Conservation (phyloP, 2,888 invertebrate species). For the Hedychridium roseum region DNA sequence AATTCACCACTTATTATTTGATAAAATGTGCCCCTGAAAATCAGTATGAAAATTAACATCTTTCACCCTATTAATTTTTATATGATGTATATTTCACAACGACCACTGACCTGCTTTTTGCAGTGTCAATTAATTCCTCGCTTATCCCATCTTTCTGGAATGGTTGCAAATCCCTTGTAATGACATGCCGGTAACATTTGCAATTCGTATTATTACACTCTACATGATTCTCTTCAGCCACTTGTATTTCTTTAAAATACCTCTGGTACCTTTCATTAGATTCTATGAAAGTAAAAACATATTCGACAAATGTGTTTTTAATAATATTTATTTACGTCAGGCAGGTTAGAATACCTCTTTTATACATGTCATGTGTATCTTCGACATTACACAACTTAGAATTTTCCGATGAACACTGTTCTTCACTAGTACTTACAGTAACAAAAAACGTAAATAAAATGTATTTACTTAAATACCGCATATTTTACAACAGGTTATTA, state of each 20-base stretch:
- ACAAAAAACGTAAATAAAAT: too few relatives aligned
- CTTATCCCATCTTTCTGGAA: conserved; percentile 77
- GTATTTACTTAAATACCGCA: too few relatives aligned
- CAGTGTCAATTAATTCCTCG: conserved; percentile 70
- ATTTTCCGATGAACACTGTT: conserved; percentile 29
- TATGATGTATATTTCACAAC: not conserved
- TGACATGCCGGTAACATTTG: conserved; percentile 71
- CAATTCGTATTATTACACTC: conserved; percentile 71
- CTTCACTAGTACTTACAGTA: too few relatives aligned
- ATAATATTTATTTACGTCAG: not conserved
- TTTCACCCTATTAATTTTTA: not conserved
- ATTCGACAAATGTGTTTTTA: not conserved
- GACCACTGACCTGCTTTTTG: conserved; percentile 56
- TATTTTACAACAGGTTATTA: too few relatives aligned
- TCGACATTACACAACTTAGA: conserved; percentile 17
- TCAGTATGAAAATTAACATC: conserved; percentile 8
- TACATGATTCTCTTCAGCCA: conserved; percentile 65
- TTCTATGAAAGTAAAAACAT: conserved; percentile 61
- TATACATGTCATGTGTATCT: conserved; percentile 8
- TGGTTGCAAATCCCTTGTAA: conserved; percentile 74
- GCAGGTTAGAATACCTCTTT: conserved; percentile 31
- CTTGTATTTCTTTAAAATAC: conserved; percentile 64
- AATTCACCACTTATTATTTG: conserved; percentile 83
- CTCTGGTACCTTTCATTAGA: conserved; percentile 64
- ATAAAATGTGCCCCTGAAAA: conserved; percentile 76